Base-by-base conservation (phyloP, 2,113 vertebrate genomes). In the Dipodomys merriami region DNA sequence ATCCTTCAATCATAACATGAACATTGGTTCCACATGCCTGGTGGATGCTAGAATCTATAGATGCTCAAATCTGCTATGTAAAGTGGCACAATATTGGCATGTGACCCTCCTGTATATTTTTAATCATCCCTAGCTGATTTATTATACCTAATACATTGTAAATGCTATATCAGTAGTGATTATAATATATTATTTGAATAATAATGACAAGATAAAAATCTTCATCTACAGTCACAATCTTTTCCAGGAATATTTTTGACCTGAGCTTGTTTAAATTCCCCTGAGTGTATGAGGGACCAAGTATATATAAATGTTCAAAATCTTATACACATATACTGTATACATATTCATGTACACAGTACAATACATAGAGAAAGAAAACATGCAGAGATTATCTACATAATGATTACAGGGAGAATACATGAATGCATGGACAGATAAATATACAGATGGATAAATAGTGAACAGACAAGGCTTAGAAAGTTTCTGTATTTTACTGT, bases 371-470 rank as follows among this genome's bases (percentile, higher is more conserved):
- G 29, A 79, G 35, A 33, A 25, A 49, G 30, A 60, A 49, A 33
- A 72, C n/a, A 39, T 10, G 4, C 0, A 30, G 7, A 22, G 35
- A 11, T 2, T 49, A 16, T 49, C 39, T 22, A 16, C 0, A 4
- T 1, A 39, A 7, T 4, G 2, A 13, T 13, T 29, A 11, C 23
- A 35, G 16, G 9, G 10, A 74, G 57, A 44, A 5, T 22, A 23
- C 15, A 11, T 49, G 19, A 4, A 25, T 18, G 6, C 4, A 19
- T 2, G 6, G 19, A 4, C 6, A 11, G 3, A 53, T 3, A 53
- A n/a, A 22, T 10, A 19, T 18, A 8, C 3, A 18, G 15, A 4
- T 57, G 12, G 18, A 13, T 69, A 15, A 23, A 19, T 0, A 27
- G 35, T 3, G 22, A 5, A 12, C 87, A 30, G 30, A 2, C 8